Evolutionary conservation across 2,888 invertebrate species (phyloP).

Genomic region (Volucella zonaria): DNA sequence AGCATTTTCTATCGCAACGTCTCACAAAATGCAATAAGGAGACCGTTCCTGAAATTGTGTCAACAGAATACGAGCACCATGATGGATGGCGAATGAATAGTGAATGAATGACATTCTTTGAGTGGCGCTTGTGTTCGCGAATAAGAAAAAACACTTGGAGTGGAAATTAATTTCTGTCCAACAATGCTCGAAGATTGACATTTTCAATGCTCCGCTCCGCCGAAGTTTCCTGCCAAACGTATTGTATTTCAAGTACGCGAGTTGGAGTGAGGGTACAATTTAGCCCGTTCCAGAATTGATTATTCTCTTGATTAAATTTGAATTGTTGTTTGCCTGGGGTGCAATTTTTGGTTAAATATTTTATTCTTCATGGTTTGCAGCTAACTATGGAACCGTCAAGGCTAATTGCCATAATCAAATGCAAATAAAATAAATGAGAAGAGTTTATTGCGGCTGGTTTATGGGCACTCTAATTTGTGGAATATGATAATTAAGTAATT

Average conservation of each 20-base stretch:
- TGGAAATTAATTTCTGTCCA: constrained; percentile 66
- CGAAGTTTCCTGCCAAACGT: constrained; percentile 14
- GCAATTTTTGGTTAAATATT: no score
- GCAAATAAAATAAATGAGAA: no score
- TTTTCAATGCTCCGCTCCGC: constrained; percentile 23
- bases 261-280: not conserved
- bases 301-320: no score
- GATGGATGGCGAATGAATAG: constrained; percentile 59
- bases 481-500: no score
- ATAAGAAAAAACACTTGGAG: constrained; percentile 45
- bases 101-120: constrained; percentile 54
- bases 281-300: no score
- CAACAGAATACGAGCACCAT: constrained; percentile 61
- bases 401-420: no score
- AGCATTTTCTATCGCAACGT: constrained; percentile 13
- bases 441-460: no score
- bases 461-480: no score
- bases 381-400: no score
- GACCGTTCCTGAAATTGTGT: constrained; percentile 48
- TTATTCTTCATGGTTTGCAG: no score
- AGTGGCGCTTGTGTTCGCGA: constrained; percentile 35
- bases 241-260: not conserved
- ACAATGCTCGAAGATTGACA: constrained; percentile 51
- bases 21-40: constrained; percentile 24
- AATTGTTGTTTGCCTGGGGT: no score